Conservation (phyloP, 1,140 invertebrate genomes). For the Cheumatopsyche charites region DNA sequence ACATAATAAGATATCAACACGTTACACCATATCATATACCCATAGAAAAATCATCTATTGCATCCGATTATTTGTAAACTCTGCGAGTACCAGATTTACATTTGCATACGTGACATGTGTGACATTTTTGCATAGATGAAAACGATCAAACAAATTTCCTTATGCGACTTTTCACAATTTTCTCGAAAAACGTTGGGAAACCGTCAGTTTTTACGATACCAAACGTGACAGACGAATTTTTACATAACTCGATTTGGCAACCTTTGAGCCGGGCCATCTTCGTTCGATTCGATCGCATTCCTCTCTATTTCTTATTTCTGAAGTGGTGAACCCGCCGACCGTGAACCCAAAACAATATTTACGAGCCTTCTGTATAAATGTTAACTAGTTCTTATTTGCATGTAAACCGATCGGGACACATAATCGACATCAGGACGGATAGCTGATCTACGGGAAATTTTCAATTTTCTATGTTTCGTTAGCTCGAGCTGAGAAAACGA, state of each 20-base stretch:
- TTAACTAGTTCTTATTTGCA: slow-evolving; percentile 21
- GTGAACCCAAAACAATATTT: slow-evolving; percentile 31
- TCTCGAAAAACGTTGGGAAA: not conserved
- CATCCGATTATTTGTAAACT: slow-evolving; percentile 2
- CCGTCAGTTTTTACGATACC: not conserved
- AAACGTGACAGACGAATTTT: slow-evolving; percentile 7
- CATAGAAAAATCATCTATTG: not conserved
- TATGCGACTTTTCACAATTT: slow-evolving; percentile 11
- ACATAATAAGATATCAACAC: not conserved
- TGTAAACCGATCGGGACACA: slow-evolving; percentile 11
- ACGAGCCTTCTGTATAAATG: slow-evolving; percentile 16
- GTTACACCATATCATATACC: not conserved
- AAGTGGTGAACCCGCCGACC: slow-evolving; percentile 21
- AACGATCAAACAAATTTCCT: slow-evolving; percentile 4
- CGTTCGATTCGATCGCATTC: slow-evolving; percentile 22
- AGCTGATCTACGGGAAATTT: no score
- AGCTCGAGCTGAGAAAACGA: no score
- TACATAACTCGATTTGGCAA: slow-evolving; percentile 26
- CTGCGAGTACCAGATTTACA: not conserved
- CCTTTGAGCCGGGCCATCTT: slow-evolving; percentile 2
- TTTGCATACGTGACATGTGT: not conserved
- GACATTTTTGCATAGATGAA: not conserved
- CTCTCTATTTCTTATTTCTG: slow-evolving; percentile 10
- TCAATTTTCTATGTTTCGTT: no score
- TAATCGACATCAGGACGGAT: not conserved